Conservation (phyloP, 2,888 invertebrate species). For the Theretra japonica region DNA sequence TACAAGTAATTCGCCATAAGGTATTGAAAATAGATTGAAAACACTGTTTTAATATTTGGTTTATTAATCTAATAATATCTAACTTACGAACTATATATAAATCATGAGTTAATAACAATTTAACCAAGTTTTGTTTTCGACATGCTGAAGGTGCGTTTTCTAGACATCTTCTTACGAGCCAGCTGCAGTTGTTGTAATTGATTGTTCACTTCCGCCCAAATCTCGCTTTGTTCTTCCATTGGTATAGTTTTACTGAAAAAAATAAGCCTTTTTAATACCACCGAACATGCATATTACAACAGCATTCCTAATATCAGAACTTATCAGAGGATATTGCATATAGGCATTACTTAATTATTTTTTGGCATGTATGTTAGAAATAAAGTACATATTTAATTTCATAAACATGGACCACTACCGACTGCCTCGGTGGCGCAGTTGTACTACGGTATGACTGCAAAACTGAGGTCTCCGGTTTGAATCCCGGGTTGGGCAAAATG, state of each 20-base stretch:
- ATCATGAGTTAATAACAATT: constrained; percentile 33
- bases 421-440: too few relatives aligned
- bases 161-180: constrained; percentile 79
- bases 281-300: not conserved
- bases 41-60: not conserved
- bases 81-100: constrained; percentile 34
- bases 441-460: too few relatives aligned
- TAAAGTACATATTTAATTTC: too few relatives aligned
- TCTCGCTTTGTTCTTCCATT: constrained; percentile 93
- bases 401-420: too few relatives aligned
- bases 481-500: too few relatives aligned
- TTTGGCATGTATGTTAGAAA: too few relatives aligned
- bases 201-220: constrained; percentile 92
- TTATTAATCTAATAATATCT: constrained; percentile 35
- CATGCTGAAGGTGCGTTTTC: constrained; percentile 68
- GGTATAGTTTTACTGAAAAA: constrained; percentile 90
- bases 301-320: not conserved
- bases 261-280: constrained; percentile 27
- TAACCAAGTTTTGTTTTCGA: constrained; percentile 73
- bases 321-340: not conserved
- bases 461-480: too few relatives aligned
- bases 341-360: too few relatives aligned
- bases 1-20: not conserved
- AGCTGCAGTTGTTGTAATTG: constrained; percentile 90
- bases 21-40: not conserved